Evolutionary conservation across 2,888 invertebrate genomes (phyloP).

Genomic region (Morpho achilles): DNA sequence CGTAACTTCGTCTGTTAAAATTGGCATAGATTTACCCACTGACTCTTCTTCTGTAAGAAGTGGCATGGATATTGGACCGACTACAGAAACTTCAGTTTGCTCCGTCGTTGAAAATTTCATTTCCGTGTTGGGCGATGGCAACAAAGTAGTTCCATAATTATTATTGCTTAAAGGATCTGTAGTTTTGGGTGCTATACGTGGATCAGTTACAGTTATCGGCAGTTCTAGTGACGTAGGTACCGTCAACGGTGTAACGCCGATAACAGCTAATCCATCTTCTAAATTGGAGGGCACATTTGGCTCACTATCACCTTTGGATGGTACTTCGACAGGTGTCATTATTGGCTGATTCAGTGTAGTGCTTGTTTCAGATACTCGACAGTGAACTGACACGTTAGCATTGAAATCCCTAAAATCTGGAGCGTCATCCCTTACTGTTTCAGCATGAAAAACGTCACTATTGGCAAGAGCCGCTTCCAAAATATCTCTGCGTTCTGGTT

Average conservation of each 20-base stretch:
- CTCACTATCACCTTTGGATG: conserved; percentile 68
- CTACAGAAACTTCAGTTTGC: conserved; percentile 45
- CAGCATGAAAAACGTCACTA: conserved; percentile 84
- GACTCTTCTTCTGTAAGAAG: conserved; percentile 74
- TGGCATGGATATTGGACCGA: conserved; percentile 79
- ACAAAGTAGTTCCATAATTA: conserved; percentile 43
- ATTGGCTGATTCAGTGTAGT: conserved; percentile 87
- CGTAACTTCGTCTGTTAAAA: conserved; percentile 58
- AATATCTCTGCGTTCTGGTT: conserved; percentile 82
- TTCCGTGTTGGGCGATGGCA: conserved; percentile 58
- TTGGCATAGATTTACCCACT: conserved; percentile 60
- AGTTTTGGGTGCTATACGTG: conserved; percentile 81
- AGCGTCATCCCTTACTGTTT: conserved; percentile 73
- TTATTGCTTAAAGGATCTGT: conserved; percentile 57
- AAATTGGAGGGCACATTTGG: conserved; percentile 55
- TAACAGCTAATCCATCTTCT: conserved; percentile 79
- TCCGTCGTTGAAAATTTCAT: conserved; percentile 51
- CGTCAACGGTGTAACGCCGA: conserved; percentile 76
- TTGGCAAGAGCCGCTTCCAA: conserved; percentile 87
- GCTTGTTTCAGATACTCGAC: conserved; percentile 87
- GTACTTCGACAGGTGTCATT: conserved; percentile 89
- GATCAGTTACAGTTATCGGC: conserved; percentile 88
- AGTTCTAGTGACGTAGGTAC: conserved; percentile 85
- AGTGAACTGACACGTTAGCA: conserved; percentile 74
- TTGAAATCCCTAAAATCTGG: conserved; percentile 81